These are phyloP conservation scores for Amiota mariae DNA, from an alignment of 2,888 invertebrate genomes.

Conservation along the genomic window DNA sequence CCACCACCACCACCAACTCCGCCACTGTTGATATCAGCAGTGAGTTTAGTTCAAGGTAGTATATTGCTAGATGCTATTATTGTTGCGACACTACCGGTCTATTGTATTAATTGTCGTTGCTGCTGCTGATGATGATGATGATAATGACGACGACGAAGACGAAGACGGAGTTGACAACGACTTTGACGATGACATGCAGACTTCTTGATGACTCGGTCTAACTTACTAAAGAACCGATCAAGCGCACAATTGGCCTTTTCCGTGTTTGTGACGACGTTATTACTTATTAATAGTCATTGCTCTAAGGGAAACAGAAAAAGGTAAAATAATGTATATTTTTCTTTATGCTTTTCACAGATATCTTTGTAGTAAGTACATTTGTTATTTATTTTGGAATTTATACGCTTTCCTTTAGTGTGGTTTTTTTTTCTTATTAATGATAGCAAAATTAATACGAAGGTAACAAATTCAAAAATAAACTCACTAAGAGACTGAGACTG, in stretches of 20 bases:
- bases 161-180: not conserved
- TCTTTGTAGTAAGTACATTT: not conserved
- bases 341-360: too few relatives aligned
- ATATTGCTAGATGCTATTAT: not conserved
- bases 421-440: not conserved
- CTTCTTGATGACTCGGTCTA: constrained; percentile 31
- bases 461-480: not conserved
- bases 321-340: too few relatives aligned
- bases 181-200: constrained; percentile 29
- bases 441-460: not conserved
- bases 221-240: constrained; percentile 31
- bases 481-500: too few relatives aligned
- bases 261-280: too few relatives aligned
- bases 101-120: constrained; percentile 36
- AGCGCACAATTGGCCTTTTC: constrained; percentile 35
- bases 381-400: constrained; percentile 4
- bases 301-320: too few relatives aligned
- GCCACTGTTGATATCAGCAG: constrained; percentile 17
- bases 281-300: too few relatives aligned
- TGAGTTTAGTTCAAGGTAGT: not conserved
- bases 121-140: too few relatives aligned
- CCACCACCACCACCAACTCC: not conserved
- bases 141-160: not conserved
- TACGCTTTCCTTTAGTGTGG: not conserved
- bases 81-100: constrained; percentile 16